Evolutionary conservation across 2,797 vertebrate species (phyloP).

Genomic region (Coracias cyanogaster): DNA sequence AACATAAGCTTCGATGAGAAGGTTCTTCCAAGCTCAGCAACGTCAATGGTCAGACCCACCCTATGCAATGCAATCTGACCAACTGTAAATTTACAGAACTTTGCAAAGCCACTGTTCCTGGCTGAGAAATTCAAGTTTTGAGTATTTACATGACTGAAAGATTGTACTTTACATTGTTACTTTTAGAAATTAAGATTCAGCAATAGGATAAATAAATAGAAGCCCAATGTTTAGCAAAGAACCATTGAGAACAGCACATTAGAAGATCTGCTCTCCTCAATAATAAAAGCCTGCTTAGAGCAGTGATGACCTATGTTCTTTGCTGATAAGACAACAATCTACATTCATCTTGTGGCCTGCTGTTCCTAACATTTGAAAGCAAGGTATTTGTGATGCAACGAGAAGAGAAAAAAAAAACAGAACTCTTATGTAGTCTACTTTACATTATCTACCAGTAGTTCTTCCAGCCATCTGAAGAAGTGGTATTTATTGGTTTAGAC

Average conservation of each 20-base stretch:
- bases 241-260: neutral
- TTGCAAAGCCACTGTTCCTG: neutral
- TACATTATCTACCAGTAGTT: neutral
- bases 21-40: neutral
- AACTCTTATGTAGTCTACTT: neutral
- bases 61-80: neutral
- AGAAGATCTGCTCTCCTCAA: neutral
- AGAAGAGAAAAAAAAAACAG: neutral
- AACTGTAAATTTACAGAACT: neutral
- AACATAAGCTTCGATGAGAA: neutral
- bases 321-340: neutral
- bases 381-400: neutral
- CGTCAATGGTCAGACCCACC: neutral
- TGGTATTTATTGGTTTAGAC: neutral
- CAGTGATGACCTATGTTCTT: neutral
- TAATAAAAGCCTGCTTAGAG: neutral
- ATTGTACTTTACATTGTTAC: neutral
- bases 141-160: neutral
- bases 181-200: neutral
- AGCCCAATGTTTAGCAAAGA: neutral
- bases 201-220: neutral
- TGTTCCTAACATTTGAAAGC: neutral
- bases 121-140: neutral
- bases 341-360: neutral
- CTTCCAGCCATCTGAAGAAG: neutral